Percentiles rank a stretch among this genome's conserved stretches.
phyloP scores from a whole-genome alignment of 2,888 invertebrate species.

The Apomyelois bistriatella region DNA sequence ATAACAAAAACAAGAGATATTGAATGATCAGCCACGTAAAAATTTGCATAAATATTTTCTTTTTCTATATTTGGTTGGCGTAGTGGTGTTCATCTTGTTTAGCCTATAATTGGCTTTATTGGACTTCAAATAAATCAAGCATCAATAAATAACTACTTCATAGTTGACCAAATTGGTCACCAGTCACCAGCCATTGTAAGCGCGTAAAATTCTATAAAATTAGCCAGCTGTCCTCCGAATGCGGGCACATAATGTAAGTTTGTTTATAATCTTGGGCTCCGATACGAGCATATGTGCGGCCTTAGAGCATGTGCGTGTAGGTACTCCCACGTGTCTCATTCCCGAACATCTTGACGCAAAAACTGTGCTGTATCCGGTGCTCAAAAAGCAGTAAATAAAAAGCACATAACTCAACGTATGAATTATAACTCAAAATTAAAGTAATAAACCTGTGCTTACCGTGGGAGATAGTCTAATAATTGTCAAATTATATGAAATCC shows the following conservation, averaged over 20 bases:
- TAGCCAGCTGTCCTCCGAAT: not conserved
- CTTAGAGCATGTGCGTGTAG: conserved; percentile 40
- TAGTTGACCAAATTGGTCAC: conserved; percentile 1
- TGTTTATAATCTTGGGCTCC: conserved; percentile 18
- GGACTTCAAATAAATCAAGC: not conserved
- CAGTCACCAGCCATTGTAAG: conserved; percentile 1
- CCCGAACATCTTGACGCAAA: conserved; percentile 33
- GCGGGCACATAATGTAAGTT: conserved; percentile 12
- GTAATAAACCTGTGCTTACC: not conserved
- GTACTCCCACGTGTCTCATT: conserved; percentile 46
- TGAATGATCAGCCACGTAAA: conserved; percentile 1
- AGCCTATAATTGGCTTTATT: not conserved
- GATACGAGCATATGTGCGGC: conserved; percentile 42
- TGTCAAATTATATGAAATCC: too few species aligned
- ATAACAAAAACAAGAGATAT: conserved; percentile 6
- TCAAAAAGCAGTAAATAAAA: conserved; percentile 2
- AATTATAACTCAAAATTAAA: too few species aligned
- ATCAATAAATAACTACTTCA: not conserved
- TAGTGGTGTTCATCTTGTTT: not conserved
- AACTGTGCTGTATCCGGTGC: conserved; percentile 22
- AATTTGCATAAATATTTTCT: conserved; percentile 3
- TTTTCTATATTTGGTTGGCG: not conserved
- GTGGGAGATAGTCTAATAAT: too few species aligned
- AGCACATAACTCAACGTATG: too few species aligned
- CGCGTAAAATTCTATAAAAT: conserved; percentile 5